Conservation (phyloP, 2,888 invertebrate genomes). For the Chrysotoxum bicinctum region DNA sequence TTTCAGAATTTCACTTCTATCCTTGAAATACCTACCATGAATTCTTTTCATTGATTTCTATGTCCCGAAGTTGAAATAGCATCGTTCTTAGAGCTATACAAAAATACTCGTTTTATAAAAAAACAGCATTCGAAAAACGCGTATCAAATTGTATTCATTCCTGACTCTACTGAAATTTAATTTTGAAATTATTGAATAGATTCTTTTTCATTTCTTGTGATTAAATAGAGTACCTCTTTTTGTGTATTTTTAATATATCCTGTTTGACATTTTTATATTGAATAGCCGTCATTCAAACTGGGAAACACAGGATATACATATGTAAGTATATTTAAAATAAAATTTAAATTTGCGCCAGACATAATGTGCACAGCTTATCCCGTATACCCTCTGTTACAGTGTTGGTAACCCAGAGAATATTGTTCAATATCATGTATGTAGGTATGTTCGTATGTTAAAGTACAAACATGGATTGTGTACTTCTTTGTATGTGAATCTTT, state of each 20-base stretch:
- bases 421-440: too few relatives aligned
- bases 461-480: too few relatives aligned
- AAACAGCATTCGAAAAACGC: not conserved
- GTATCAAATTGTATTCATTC: constrained; percentile 1
- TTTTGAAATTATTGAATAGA: constrained; percentile 5
- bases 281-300: constrained; percentile 22
- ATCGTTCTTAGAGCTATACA: too few relatives aligned
- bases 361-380: not conserved
- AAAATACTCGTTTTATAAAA: not conserved
- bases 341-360: not conserved
- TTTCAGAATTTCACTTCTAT: not conserved
- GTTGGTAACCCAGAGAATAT: too few relatives aligned
- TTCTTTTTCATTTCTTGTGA: not conserved
- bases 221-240: not conserved
- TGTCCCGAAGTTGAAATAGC: not conserved
- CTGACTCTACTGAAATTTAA: not conserved
- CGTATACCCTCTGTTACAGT: not conserved
- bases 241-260: not conserved
- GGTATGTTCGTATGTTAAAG: too few relatives aligned
- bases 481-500: too few relatives aligned
- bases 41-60: too few relatives aligned
- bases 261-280: constrained; percentile 9
- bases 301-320: not conserved
- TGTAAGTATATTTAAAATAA: too few relatives aligned
- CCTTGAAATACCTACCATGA: too few relatives aligned